Base-by-base conservation (phyloP, 2,888 invertebrate genomes). In the Penaeus monodon region DNA sequence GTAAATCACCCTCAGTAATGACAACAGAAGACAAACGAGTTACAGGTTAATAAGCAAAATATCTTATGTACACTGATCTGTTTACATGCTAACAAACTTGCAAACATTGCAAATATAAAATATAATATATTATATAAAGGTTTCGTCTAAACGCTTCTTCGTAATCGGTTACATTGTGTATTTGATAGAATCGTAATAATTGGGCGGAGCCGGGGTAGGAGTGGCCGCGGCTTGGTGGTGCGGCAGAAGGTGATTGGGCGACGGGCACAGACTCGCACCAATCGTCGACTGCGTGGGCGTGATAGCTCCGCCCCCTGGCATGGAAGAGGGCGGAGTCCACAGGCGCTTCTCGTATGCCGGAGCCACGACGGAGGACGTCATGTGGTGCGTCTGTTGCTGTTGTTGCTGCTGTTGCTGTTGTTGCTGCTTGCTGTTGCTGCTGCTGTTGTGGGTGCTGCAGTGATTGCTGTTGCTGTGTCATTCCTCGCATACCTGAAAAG, bases 131-230 rank as follows among this genome's bases (percentile, higher is more conserved):
- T 57, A 14, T 57, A 57, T 57, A 57, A 57, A 57, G 57, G 57
- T 57, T 57, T 57, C 57, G 57, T 57, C 57, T 57, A 57, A 57
- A 57, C 57, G 57, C 57, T 57, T 57, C 57, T 65, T 38, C 65
- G 49, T 29, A 70, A 27, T 49, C 66, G 33, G 77, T 88, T 84
- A 88, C 88, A 88, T 88, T 14, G 88, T 68, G 64, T 86, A 88
- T 84, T 88, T 88, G 29, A 88, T 86, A 57, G 88, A 86, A 29
- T 88, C 88, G 76, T 79, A 88, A 74, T 88, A 88, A 82, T 86
- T 88, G 86, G 88, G 88, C 74, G 88, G 88, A 65, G 88, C 88
- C 24, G 86, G 82, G 20, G 85, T 86, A 10, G 86, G 81, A 8
- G 83, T 84, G 68, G 85, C 76, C 63, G 88, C 64, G 80, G 83